A percentile compares a stretch with the other conserved stretches of the same genome.
These are phyloP conservation scores for Saturnia japonica DNA, from an alignment of 2,888 invertebrate species.

Conservation along the genomic window DNA sequence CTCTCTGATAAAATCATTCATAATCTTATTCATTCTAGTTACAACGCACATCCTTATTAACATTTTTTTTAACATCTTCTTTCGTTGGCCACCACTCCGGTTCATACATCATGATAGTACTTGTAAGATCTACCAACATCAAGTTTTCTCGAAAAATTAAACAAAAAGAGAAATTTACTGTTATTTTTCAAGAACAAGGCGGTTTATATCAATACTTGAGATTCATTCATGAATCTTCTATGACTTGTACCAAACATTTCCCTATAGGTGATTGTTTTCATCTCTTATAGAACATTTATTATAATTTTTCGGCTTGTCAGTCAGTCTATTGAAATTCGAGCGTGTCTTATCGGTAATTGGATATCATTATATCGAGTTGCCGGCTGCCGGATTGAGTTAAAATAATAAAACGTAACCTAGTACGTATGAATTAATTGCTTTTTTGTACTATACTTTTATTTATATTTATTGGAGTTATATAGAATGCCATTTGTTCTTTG, in stretches of 20 bases:
- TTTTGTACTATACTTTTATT: slow-evolving; percentile 1
- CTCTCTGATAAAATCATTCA: no score
- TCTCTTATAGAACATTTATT: slow-evolving; percentile 69
- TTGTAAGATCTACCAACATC: background rate
- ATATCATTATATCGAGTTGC: slow-evolving; percentile 62
- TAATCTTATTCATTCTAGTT: no score
- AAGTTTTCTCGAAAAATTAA: background rate
- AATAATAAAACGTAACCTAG: slow-evolving; percentile 42
- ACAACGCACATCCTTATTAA: no score
- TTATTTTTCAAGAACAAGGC: background rate
- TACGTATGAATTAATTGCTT: slow-evolving; percentile 15
- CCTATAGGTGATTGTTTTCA: slow-evolving; percentile 67
- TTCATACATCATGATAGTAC: no score
- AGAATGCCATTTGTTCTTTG: slow-evolving; percentile 4
- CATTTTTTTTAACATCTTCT: no score
- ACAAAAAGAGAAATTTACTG: background rate
- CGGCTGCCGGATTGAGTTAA: slow-evolving; percentile 43
- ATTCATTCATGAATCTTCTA: slow-evolving; percentile 16
- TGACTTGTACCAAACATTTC: slow-evolving; percentile 31
- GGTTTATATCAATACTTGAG: background rate
- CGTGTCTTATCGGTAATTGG: slow-evolving; percentile 78
- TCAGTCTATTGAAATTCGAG: slow-evolving; percentile 75
- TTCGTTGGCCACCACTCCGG: no score
- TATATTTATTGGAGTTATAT: background rate
- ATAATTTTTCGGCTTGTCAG: slow-evolving; percentile 77